phyloP scores from a whole-genome alignment of 2,888 invertebrate species.

The Pandemis heparana region DNA sequence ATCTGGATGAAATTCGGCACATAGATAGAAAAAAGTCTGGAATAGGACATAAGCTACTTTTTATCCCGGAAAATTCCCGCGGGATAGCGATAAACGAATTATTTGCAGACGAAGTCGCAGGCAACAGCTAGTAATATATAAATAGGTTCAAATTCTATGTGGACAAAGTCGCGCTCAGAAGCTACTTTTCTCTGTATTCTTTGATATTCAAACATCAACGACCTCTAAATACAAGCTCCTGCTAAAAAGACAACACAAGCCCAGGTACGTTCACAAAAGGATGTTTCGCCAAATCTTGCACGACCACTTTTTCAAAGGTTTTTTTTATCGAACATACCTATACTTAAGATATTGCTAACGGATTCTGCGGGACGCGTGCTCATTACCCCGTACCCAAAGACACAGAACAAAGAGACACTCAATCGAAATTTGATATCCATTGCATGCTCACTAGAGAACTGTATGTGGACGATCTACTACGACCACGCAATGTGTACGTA shows the following conservation, averaged over 20 bases:
- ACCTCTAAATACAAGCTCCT: not conserved
- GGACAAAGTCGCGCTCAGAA: not conserved
- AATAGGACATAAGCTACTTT: no score
- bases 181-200: not conserved
- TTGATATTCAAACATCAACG: not conserved
- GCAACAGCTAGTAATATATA: no score
- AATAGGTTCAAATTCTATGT: no score
- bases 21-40: no score
- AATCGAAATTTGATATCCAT: constrained; percentile 6
- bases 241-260: constrained; percentile 23
- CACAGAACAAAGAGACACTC: not conserved
- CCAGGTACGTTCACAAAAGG: constrained; percentile 34
- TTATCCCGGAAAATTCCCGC: no score
- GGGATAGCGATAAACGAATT: no score
- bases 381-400: constrained; percentile 25
- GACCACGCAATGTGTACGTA: not conserved
- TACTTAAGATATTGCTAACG: constrained; percentile 43
- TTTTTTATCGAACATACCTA: constrained; percentile 45
- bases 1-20: no score
- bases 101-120: no score
- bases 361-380: constrained; percentile 43
- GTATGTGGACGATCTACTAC: not conserved
- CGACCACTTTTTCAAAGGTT: constrained; percentile 44
- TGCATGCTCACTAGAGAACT: not conserved
- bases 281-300: constrained; percentile 41